Percentiles rank a stretch among this genome's conserved stretches.
phyloP scores from a whole-genome alignment of 2,888 invertebrate genomes.

The Cataglyphis albicans region DNA sequence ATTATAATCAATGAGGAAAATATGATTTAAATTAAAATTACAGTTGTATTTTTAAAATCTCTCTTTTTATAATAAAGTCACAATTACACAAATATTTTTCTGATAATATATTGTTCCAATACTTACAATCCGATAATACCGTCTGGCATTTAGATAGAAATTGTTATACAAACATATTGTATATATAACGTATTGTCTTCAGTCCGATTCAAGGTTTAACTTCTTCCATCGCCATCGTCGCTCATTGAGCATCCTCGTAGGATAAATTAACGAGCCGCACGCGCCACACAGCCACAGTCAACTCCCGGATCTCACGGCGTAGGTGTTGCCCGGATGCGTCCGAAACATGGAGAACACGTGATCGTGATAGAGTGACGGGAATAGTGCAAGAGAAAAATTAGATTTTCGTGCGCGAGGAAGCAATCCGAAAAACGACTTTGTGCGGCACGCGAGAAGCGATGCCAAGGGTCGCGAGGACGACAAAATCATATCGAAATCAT shows the following conservation, averaged over 20 bases:
- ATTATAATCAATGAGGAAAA: neutral
- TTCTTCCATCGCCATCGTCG: neutral
- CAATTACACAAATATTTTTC: neutral
- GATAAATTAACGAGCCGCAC: conserved; percentile 28
- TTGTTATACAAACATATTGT: conserved; percentile 16
- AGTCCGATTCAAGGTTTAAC: neutral
- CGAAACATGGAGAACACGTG: conserved; percentile 73
- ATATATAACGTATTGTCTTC: conserved; percentile 17
- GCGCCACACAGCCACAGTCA: conserved; percentile 18
- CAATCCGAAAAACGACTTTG: neutral
- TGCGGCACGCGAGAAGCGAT: conserved; percentile 65
- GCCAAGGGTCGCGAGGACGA: conserved; percentile 70
- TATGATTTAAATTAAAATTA: neutral
- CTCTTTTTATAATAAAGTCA: neutral
- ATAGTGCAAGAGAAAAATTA: conserved; percentile 29
- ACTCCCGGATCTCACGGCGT: conserved; percentile 22
- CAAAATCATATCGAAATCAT: conserved; percentile 65
- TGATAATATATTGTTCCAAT: conserved; percentile 8
- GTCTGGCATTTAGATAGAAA: neutral
- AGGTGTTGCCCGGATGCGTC: conserved; percentile 39
- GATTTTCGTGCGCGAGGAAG: conserved; percentile 17
- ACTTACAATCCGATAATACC: conserved; percentile 22
- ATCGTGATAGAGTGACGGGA: conserved; percentile 50
- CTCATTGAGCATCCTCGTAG: neutral
- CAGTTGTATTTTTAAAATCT: neutral